A percentile compares a stretch with the other conserved stretches of the same genome.
These are phyloP conservation scores for Ochropleura plecta DNA, from an alignment of 2,888 invertebrate species.

Conservation along the genomic window DNA sequence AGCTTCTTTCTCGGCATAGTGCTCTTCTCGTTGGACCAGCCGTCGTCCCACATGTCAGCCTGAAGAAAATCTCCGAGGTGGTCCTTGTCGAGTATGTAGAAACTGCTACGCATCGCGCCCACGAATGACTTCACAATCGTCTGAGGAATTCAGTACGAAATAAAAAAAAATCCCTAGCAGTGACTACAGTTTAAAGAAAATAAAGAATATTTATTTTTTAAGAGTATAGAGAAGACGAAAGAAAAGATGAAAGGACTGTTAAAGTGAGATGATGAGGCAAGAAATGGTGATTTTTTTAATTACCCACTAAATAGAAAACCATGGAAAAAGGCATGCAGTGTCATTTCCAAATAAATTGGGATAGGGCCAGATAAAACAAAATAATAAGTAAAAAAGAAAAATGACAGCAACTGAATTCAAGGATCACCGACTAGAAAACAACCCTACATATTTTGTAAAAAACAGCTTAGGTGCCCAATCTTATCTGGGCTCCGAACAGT, in stretches of 20 bases:
- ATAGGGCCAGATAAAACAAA: too few relatives aligned
- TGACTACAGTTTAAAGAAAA: neutral
- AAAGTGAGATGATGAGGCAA: too few relatives aligned
- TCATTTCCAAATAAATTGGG: too few relatives aligned
- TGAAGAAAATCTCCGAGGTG: conserved; percentile 80
- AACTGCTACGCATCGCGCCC: conserved; percentile 90
- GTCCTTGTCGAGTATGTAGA: conserved; percentile 89
- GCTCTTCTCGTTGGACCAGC: conserved; percentile 82
- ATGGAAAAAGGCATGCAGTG: too few relatives aligned
- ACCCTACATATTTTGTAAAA: neutral
- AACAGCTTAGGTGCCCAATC: neutral
- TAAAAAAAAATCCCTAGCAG: neutral
- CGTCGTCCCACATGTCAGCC: conserved; percentile 92
- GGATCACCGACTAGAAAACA: neutral
- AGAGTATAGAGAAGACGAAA: neutral
- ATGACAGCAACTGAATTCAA: neutral
- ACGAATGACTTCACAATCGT: conserved; percentile 90
- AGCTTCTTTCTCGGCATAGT: conserved; percentile 88
- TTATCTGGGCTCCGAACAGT: neutral
- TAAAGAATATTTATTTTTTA: neutral
- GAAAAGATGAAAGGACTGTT: too few relatives aligned
- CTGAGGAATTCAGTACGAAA: conserved; percentile 70
- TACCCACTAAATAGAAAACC: too few relatives aligned
- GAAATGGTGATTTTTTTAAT: too few relatives aligned
- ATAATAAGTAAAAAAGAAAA: too few relatives aligned